Base-by-base conservation (phyloP, 2,888 invertebrate species). In the Aquatica leii region DNA sequence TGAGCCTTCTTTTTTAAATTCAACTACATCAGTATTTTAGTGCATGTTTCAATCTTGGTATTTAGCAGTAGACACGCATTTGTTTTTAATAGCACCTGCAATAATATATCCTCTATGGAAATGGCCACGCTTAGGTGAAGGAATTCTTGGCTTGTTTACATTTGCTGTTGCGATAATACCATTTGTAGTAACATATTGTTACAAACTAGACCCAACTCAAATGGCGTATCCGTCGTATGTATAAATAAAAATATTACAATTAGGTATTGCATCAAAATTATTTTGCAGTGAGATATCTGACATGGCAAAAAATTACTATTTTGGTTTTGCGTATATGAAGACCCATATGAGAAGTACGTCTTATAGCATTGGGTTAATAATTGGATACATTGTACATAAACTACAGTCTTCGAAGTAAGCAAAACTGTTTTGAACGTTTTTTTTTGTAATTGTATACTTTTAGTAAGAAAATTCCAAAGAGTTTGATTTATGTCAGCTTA, bases 1-100 rank as follows among this genome's bases (percentile, higher is more conserved):
- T n/a, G n/a, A n/a, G n/a, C n/a, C n/a, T n/a, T n/a, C n/a, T n/a
- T n/a, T n/a, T n/a, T n/a, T n/a, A n/a, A n/a, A 50, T 49, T 51
- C 35, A 18, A n/a, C 21, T 43, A 21, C 35, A 15, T 21, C 8
- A 14, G 35, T 69, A 60, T 73, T 85, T 58, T 82, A 89, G 89
- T 90, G 89, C 70, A 90, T 90, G 89, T 90, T 89, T 79, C 89
- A 90, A 78, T 88, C 90, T 0, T 90, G 90, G 90, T 90, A 89
- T 72, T 81, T 90, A 58, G 81, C 84, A 3, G 79, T 76, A 1
- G 81, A 81, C 69, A 80, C 77, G 24, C 81, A 81, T 59, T 65
- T 81, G 31, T 81, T 80, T 80, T 84, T 90, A 72, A 74, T 90
- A 43, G 89, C 90, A 0, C 89, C 91, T 0, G 79, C 87, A 46